phyloP scores from a whole-genome alignment of 2,113 vertebrate genomes.

The zebrafish (Danio rerio) region DNA sequence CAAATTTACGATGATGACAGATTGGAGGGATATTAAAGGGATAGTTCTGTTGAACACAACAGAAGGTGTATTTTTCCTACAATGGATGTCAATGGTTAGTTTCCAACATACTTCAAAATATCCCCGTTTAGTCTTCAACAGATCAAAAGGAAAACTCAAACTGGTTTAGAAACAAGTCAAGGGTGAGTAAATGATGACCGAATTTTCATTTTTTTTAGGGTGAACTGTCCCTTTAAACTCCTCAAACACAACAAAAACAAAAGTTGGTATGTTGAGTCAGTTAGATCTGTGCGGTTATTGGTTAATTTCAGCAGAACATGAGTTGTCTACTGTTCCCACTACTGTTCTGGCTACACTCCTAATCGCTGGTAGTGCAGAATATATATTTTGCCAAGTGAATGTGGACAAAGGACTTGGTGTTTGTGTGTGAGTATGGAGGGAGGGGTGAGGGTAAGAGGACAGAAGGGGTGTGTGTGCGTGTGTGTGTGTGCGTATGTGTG shows the following conservation, averaged over 20 bases:
- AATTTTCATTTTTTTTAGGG: no score
- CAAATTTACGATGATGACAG: neutral
- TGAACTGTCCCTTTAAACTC: no score
- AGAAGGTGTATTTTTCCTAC: no score
- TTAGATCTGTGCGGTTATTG: slow-evolving; percentile 27
- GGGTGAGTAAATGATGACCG: no score
- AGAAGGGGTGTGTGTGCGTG: slow-evolving; percentile 43
- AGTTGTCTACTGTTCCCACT: slow-evolving; percentile 35
- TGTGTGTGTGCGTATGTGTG: neutral
- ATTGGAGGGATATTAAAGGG: neutral
- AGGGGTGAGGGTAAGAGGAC: slow-evolving; percentile 53
- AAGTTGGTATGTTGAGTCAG: neutral
- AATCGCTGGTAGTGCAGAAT: slow-evolving; percentile 52
- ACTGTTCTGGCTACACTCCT: slow-evolving; percentile 43
- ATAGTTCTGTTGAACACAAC: no score
- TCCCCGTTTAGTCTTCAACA: no score
- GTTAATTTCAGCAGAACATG: slow-evolving; percentile 30
- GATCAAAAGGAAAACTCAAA: no score
- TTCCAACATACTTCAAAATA: no score
- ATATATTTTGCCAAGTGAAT: slow-evolving; percentile 57
- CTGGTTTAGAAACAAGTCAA: no score
- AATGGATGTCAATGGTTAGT: no score
- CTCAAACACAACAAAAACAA: neutral
- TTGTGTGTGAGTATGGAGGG: slow-evolving; percentile 44
- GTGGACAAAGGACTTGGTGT: slow-evolving; percentile 60